Evolutionary conservation across 1,140 invertebrate genomes (phyloP), one percentile per base, ranked within the genome.

Genomic region (Delia radicum): DNA sequence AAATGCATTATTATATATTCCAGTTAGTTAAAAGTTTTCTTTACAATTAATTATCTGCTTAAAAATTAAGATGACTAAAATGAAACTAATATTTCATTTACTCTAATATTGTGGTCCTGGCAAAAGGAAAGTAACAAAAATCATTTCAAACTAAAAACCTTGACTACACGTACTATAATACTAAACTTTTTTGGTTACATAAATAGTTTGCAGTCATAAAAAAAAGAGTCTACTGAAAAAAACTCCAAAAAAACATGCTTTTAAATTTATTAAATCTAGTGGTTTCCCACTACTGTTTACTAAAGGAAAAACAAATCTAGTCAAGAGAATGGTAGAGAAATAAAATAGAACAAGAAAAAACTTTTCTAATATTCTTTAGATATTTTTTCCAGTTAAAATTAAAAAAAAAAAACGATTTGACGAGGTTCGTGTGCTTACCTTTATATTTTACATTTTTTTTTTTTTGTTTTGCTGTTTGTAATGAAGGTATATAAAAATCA

Each of bases 201-300:
- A 37, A 10, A 37, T 37, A 13, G 33, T 55, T 21, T 55, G 15
- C 37, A 5, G 48, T 8, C n/a, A 8, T 21, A 37, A 55, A 55
- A 55, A 2, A 21, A 7, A 21, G 48, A 55, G 48, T 55, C n/a
- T 37, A 3, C 8, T 3, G 48, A 55, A 21, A 21, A 18, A 21
- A 42, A 42, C 7, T n/a, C 8, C 0, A 37, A 4, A 24, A 21
- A 21, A 55, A 55, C 18, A 55, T 55, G 48, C 48, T 55, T 55
- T 55, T 55, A 55, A 55, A 55, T 55, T 55, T 55, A 55, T 55
- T 55, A 55, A 55, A 55, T 55, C 48, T 55, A 21, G 48, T 55
- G 48, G 48, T 55, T 55, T 55, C n/a, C 48, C 18, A 55, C 48
- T 21, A 24, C 48, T 21, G 6, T 42, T 42, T 42, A 3, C 24